Percentiles rank a stretch among this genome's conserved stretches.
These are phyloP conservation scores for Conistra vaccinii DNA, from an alignment of 2,888 invertebrate species.

Conservation along the genomic window DNA sequence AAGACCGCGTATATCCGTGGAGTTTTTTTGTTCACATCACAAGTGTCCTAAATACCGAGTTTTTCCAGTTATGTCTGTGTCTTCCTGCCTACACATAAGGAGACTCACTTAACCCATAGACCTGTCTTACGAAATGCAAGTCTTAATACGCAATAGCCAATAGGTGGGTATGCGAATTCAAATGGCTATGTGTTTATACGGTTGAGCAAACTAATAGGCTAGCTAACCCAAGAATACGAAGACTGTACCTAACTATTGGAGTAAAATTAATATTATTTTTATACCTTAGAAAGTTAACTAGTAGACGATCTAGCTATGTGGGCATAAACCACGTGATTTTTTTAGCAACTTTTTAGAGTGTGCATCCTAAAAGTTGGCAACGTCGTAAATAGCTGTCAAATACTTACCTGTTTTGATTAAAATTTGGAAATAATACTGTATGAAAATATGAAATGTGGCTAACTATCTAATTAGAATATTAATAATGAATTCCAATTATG, in stretches of 20 bases:
- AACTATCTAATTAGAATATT: too few relatives aligned
- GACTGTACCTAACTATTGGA: not conserved
- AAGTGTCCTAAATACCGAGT: constrained; percentile 94
- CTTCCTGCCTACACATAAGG: constrained; percentile 9
- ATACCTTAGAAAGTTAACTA: not conserved
- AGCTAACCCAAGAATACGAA: not conserved
- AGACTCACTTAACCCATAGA: constrained; percentile 31
- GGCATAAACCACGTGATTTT: too few relatives aligned
- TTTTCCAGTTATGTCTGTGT: constrained; percentile 81
- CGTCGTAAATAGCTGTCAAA: too few relatives aligned
- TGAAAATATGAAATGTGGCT: too few relatives aligned
- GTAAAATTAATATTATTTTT: too few relatives aligned
- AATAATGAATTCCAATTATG: too few relatives aligned
- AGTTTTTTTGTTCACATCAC: constrained; percentile 99
- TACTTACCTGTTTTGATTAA: too few relatives aligned
- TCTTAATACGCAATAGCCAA: constrained; percentile 17
- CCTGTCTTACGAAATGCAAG: constrained; percentile 15
- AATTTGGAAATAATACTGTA: too few relatives aligned
- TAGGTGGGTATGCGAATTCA: constrained; percentile 1
- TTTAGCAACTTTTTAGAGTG: too few relatives aligned
- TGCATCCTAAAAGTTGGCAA: too few relatives aligned
- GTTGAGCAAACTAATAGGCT: not conserved
- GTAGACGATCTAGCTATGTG: not conserved
- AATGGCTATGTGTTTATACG: constrained; percentile 9
- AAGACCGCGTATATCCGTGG: constrained; percentile 96